Conservation (phyloP, 2,113 vertebrate genomes). For the Mohoua ochrocephala region DNA sequence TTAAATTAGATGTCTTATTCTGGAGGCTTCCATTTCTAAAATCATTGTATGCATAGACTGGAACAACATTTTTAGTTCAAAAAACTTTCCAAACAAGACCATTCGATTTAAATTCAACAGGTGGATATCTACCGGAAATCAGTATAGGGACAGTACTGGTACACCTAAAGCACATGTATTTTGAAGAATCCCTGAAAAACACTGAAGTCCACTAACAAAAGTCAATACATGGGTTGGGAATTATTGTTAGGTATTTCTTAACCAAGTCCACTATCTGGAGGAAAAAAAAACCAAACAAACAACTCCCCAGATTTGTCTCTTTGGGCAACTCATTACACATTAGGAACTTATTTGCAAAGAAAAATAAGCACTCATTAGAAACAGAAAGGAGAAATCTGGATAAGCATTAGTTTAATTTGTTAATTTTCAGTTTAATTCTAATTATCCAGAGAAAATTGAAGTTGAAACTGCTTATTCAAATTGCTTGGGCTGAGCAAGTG, state of each 20-base stretch:
- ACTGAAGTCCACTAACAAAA: not conserved
- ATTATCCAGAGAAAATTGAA: not conserved
- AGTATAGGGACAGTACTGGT: not conserved
- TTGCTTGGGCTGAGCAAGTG: not conserved
- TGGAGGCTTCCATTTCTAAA: not conserved
- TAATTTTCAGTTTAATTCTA: not conserved
- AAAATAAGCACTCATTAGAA: not conserved
- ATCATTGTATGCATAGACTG: not conserved
- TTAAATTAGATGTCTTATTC: not conserved
- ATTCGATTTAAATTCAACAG: not conserved
- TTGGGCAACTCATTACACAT: not conserved
- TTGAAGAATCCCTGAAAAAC: not conserved
- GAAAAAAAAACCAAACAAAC: accelerated
- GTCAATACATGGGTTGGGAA: accelerated
- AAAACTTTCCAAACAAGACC: not conserved
- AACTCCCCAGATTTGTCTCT: not conserved
- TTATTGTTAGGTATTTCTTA: not conserved
- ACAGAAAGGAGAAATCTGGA: not conserved
- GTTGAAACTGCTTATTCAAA: not conserved
- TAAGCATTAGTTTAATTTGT: not conserved
- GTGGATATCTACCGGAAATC: not conserved
- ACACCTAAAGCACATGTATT: not conserved
- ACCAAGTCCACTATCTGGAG: not conserved
- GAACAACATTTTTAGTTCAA: not conserved
- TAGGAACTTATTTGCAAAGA: not conserved